Evolutionary conservation across 2,797 vertebrate genomes (phyloP), one percentile per base, ranked within the genome.

Genomic region (Geotrypetes seraphini): DNA sequence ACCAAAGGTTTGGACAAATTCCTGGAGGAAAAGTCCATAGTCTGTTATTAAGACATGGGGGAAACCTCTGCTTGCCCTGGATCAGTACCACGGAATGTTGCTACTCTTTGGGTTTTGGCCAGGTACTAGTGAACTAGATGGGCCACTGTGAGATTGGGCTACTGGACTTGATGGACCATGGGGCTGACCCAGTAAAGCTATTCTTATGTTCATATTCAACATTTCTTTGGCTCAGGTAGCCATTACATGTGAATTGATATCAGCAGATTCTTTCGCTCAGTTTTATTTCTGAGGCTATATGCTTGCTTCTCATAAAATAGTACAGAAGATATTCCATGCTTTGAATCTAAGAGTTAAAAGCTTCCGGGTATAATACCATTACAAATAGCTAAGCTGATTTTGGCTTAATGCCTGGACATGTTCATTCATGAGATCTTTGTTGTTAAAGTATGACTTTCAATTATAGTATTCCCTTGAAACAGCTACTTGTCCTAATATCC

Each of bases 311-410:
- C 29, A 40, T 43, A 48, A 49, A 54, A 43, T 27, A 33, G 35
- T 42, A 5, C 13, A 9, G 37, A 18, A 11, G 47, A 12, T 20
- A 36, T 25, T 19, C 20, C 32, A 35, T 27, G 40, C 32, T 28
- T 35, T 13, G 19, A 47, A 1, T 37, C 46, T 47, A 0, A 3
- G n/a, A 13, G 19, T 41, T 44, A 38, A 34, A 40, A 28, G 28
- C 39, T 70, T 43, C 29, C 50, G 46, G 56, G 43, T 57, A 43
- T 50, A 12, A 21, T 19, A 57, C 58, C 35, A 57, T 52, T 57
- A 39, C 25, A 60, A 54, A 72, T 53, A 60, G 32, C 30, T 43
- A 12, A 1, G 50, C 38, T 56, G 47, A 44, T 39, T 32, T 61
- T 73, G 60, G 63, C 44, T 51, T 50, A 39, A 2, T 65, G 45